Conservation (phyloP, 2,113 vertebrate species). For the Cathartes aura region DNA sequence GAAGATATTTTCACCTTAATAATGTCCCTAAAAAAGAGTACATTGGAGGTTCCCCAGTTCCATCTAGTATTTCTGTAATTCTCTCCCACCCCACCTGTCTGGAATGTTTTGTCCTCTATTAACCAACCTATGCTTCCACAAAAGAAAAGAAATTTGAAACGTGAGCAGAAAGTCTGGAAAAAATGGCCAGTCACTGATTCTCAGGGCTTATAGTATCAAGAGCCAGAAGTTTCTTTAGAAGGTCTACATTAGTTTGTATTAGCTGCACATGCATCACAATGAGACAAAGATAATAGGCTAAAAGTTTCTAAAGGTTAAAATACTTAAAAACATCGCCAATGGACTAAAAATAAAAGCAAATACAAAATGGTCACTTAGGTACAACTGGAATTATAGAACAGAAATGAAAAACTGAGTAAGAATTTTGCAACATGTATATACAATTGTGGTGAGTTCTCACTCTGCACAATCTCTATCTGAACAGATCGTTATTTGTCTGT, state of each 20-base stretch:
- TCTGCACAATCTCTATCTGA: not conserved
- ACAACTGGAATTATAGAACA: not conserved
- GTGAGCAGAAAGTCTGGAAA: not conserved
- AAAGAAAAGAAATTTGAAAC: not conserved
- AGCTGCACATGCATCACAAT: not conserved
- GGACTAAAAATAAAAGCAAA: not conserved
- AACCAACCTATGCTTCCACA: not conserved
- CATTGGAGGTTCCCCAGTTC: not conserved
- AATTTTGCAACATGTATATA: not conserved
- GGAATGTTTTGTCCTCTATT: not conserved
- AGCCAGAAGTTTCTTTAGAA: not conserved
- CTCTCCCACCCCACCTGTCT: not conserved
- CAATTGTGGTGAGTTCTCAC: not conserved
- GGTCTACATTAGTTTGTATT: not conserved
- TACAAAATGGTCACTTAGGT: not conserved
- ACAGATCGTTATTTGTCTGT: not conserved
- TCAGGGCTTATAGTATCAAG: not conserved
- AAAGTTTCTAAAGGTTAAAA: not conserved
- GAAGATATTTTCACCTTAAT: not conserved
- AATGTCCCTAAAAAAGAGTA: not conserved
- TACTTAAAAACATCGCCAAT: not conserved
- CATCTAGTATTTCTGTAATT: not conserved
- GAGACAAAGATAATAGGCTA: not conserved
- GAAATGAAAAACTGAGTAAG: not conserved
- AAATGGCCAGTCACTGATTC: not conserved